These are phyloP conservation scores for Pristionchus pacificus DNA, from an alignment of 1,140 invertebrate genomes.

Conservation along the genomic window DNA sequence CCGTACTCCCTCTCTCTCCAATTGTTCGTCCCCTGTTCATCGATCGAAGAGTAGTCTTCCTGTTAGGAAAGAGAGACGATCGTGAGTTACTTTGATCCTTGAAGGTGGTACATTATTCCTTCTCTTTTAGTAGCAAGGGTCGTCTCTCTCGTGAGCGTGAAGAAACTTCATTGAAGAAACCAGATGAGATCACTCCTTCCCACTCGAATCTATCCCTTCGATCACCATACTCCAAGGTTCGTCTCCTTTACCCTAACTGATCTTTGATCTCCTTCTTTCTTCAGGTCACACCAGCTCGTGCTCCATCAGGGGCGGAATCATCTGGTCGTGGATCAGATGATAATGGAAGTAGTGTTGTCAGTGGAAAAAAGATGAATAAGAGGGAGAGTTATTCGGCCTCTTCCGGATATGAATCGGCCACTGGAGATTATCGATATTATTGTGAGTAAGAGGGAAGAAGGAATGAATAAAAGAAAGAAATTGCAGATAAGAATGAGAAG, in stretches of 20 bases:
- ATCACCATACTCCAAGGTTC: constrained; percentile 13
- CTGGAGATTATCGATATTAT: constrained; percentile 12
- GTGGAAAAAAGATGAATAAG: constrained; percentile 11
- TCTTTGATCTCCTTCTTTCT: not conserved
- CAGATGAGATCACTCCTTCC: not conserved
- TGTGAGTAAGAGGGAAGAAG: not conserved
- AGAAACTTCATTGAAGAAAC: too few species aligned
- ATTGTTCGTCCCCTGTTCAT: not conserved
- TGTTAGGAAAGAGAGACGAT: constrained; percentile 9
- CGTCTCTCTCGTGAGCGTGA: not conserved
- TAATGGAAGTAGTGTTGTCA: constrained; percentile 17
- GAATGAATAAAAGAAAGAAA: not conserved
- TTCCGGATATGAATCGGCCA: constrained; percentile 25
- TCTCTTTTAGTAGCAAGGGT: not conserved
- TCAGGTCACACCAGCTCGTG: not conserved
- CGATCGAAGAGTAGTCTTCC: not conserved
- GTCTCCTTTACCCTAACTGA: not conserved
- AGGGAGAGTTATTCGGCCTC: constrained; percentile 31
- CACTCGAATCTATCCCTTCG: not conserved
- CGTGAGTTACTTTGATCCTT: too few species aligned
- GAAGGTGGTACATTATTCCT: too few species aligned
- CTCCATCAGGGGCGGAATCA: constrained; percentile 16
- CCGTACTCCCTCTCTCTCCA: constrained; percentile 11
- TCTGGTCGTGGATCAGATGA: constrained; percentile 24
- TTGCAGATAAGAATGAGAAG: not conserved